Base-by-base conservation (phyloP, 2,888 invertebrate genomes). In the Aplocera efformata region DNA sequence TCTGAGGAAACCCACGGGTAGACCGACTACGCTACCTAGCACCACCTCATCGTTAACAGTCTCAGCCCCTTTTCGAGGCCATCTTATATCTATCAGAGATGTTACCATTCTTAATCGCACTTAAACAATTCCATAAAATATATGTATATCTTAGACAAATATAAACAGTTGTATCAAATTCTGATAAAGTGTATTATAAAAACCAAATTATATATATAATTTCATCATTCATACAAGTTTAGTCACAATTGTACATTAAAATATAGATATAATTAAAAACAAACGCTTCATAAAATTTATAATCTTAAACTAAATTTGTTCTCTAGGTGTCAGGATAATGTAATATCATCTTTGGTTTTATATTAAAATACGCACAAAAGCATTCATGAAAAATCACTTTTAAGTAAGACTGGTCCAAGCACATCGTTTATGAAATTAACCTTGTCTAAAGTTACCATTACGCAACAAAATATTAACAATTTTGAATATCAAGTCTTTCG, bases 261-360 rank as follows among this genome's bases (percentile, higher is more conserved):
- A 17, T 28, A 32, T 23, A 17, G 11, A n/a, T 29, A 40, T 55
- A 49, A 48, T 48, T 30, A 35, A 37, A 46, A 54, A 46, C 50
- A 59, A 58, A 35, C 54, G 55, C 21, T 32, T 52, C 59, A 62
- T 52, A 58, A 40, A 32, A 50, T 54, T 53, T 49, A 38, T 42
- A 51, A 53, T 54, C 55, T 55, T 60, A 62, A 67, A 53, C 61
- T 57, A 63, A 63, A 61, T 55, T 68, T 67, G 66, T 50, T 65
- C 57, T 66, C 46, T 63, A 66, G 30, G 60, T 51, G 66, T 63
- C 42, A 46, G 46, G 43, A 46, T 41, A 42, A 64, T 70, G 70
- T 72, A 80, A 82, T 80, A 82, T 79, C 79, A 79, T 84, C 84
- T 85, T 85, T 85, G 84, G 84, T 81, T 78, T 78, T 56, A 63